Base-by-base conservation (phyloP, 2,113 vertebrate genomes). In the Poeciliopsis occidentalis region DNA sequence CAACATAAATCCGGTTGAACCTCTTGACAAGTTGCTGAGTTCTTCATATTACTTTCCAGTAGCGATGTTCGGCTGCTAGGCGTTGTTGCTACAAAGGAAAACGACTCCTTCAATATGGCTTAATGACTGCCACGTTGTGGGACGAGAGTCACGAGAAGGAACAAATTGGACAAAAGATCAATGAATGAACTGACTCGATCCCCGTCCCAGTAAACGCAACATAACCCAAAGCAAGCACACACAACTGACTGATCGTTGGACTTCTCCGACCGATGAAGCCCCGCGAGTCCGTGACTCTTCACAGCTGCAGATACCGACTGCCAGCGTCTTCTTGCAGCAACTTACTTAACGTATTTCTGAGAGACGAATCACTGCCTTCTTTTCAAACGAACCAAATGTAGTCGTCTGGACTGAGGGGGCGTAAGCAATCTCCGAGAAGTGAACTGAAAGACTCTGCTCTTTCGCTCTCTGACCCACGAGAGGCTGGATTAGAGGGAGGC, bases 171-270 rank as follows among this genome's bases (percentile, higher is more conserved):
- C 4, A 2, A 61, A 61, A 32, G 57, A 13, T 67, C 34, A 12
- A 17, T 30, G 65, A n/a, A 75, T 47, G 61, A n/a, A 17, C 0
- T 0, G 51, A 60, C n/a, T 27, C 67, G 34, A 41, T 47, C 0
- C 0, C 15, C 54, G 11, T 22, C 54, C 6, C 12, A 8, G 26
- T 19, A 29, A 64, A 66, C 34, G 10, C 34, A 32, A 22, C 57
- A 64, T 17, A 30, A 70, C 31, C 34, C n/a, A 51, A 47, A 69
- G 15, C n/a, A 68, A 78, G 69, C 72, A 78, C 64, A 75, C 37
- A 57, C 19, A 34, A 30, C 17, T 24, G 6, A 57, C 51, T n/a
- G 51, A n/a, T 81, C 13, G 4, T 32, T 72, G 57, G 34, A 64
- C 54, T 39, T 57, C 29, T 69, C 27, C 24, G n/a, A 66, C 12